These are phyloP conservation scores for Ditylenchus dipsaci DNA, from an alignment of 1,140 invertebrate genomes.

Conservation along the genomic window DNA sequence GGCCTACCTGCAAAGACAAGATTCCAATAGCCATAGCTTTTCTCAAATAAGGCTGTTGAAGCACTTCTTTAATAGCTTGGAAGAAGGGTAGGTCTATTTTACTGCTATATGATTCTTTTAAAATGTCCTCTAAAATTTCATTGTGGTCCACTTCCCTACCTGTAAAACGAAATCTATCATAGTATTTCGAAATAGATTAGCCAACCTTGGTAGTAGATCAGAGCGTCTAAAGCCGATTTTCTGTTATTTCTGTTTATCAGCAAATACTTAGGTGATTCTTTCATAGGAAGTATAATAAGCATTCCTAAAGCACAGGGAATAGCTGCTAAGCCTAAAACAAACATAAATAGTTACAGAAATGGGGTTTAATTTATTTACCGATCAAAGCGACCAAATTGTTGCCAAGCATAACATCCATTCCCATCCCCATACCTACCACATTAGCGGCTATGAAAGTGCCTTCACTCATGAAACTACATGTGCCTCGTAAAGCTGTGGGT, in stretches of 20 bases:
- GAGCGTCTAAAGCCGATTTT: constrained; percentile 31
- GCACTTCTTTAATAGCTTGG: constrained; percentile 35
- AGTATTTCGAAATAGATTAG: neutral
- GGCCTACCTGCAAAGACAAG: constrained; percentile 33
- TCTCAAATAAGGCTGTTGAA: constrained; percentile 35
- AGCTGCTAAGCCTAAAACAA: neutral
- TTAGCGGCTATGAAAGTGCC: constrained; percentile 41
- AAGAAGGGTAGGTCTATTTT: constrained; percentile 26
- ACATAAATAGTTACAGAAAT: neutral
- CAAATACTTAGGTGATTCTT: constrained; percentile 48
- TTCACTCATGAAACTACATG: constrained; percentile 44
- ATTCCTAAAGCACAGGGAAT: constrained; percentile 42
- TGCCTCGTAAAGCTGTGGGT: constrained; percentile 41
- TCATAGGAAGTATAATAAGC: constrained; percentile 42
- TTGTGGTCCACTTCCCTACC: constrained; percentile 26
- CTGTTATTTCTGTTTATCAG: constrained; percentile 40
- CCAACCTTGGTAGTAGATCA: constrained; percentile 41
- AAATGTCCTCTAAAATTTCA: constrained; percentile 39
- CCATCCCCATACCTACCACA: constrained; percentile 48
- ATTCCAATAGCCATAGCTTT: constrained; percentile 47
- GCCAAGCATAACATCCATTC: constrained; percentile 45
- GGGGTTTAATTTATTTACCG: constrained; percentile 16
- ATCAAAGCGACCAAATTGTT: constrained; percentile 39
- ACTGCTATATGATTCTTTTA: constrained; percentile 41
- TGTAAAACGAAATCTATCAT: neutral